phyloP scores from a whole-genome alignment of 2,113 vertebrate species.

The Lasiurus cinereus region DNA sequence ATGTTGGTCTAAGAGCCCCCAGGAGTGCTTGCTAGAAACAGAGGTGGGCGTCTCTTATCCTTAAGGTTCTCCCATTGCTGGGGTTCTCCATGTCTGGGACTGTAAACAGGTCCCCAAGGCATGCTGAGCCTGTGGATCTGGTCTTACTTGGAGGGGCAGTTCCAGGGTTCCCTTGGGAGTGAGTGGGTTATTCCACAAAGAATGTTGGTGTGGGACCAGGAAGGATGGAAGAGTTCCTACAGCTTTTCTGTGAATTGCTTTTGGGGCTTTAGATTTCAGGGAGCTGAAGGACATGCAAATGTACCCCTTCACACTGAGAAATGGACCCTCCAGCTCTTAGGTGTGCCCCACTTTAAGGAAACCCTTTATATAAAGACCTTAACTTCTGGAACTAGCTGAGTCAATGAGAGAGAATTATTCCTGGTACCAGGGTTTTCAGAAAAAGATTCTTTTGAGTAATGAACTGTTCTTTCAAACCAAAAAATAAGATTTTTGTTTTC shows the following conservation, averaged over 20 bases:
- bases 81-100: neutral
- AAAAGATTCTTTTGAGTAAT: conserved; percentile 22
- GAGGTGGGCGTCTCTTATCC: neutral
- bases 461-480: conserved; percentile 1
- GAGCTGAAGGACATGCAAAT: neutral
- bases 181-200: neutral
- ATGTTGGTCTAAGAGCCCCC: neutral
- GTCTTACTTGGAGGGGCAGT: neutral
- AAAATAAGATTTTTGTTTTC: neutral
- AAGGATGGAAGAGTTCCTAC: neutral
- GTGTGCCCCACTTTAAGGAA: neutral
- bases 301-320: neutral
- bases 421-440: neutral
- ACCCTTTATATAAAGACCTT: neutral
- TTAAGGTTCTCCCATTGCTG: neutral
- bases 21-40: neutral
- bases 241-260: neutral
- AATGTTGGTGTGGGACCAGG: neutral
- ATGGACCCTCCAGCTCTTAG: neutral
- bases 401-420: neutral
- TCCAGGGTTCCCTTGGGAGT: neutral
- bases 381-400: neutral
- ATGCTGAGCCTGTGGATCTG: neutral
- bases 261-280: neutral
- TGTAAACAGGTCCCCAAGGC: neutral